Base-by-base conservation (phyloP, 2,113 vertebrate genomes). In the Spea bombifrons region DNA sequence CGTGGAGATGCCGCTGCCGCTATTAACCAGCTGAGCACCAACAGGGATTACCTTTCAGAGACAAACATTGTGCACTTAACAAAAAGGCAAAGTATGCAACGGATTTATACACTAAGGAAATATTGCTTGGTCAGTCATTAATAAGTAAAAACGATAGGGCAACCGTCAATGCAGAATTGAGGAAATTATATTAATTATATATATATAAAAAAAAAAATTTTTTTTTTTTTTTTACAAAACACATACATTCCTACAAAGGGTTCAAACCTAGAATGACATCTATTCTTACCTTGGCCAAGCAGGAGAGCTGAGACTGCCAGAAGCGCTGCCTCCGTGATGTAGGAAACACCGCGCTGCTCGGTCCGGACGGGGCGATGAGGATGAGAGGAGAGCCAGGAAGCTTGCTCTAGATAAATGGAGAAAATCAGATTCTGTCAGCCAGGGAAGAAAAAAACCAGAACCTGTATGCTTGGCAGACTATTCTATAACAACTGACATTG, bases 251-350 rank as follows among this genome's bases (percentile, higher is more conserved):
- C 50, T 1, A 52, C 50, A 52, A 52, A 52, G 6, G 9, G 6
- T 52, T 7, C 50, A 52, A 30, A 30, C 30, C 30, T 30, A 30
- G 30, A 30, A 30, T 30, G 30, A 30, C 30, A 30, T 30, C 30
- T 30, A 30, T 30, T 9, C 89, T 0, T 72, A 96, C 97, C 95
- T 99, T 99, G 76, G 97, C 97, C 72, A 99, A 86, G 84, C 97
- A 99, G 82, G 96, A 96, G 13, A 99, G 95, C 89, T 99, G 97
- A 0, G 97, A 98, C 83, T 99, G 96, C 97, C 97, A 99, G 91
- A 99, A 99, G 43, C 96, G 94, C 85, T 97, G 96, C 75, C 97
- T 90, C 0, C 97, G 93, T 1, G 96, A 96, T 3, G 95, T 92
- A 68, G 94, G 92, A 75, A 96, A 93, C 82, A 92, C 83, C 0